Percentiles rank a stretch among this genome's conserved stretches.
Evolutionary conservation across 2,113 vertebrate species (phyloP).

Genomic region (Psittacula cyanocephala): DNA sequence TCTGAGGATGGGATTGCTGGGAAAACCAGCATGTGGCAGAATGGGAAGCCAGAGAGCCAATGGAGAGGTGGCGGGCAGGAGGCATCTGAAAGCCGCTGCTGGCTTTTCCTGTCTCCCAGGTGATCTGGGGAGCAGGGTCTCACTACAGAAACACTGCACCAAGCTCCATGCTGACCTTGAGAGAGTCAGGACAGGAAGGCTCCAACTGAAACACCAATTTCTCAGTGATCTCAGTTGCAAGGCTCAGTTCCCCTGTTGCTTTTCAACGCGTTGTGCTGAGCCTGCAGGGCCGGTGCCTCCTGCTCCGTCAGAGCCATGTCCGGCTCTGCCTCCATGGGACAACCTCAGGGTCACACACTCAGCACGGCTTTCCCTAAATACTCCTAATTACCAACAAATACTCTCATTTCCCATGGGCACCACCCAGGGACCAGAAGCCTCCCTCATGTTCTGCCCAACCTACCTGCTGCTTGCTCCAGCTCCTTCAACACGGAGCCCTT

Average conservation of each 20-base stretch:
- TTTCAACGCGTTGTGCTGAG: not conserved
- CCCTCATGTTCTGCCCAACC: not conserved
- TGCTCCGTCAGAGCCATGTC: not conserved
- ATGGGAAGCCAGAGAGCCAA: not conserved
- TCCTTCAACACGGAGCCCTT: not conserved
- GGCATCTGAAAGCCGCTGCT: not conserved
- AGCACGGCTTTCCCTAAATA: not conserved
- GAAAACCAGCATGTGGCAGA: not conserved
- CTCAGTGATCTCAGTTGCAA: accelerated
- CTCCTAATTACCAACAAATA: not conserved
- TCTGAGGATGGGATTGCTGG: not conserved
- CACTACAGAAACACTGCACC: not conserved
- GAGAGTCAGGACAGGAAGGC: not conserved
- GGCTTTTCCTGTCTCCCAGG: accelerated
- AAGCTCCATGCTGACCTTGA: accelerated
- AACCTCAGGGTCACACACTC: accelerated
- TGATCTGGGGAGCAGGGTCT: not conserved
- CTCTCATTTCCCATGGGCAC: not conserved
- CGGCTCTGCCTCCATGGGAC: not conserved
- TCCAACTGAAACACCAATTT: not conserved
- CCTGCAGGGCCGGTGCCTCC: not conserved
- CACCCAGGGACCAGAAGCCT: not conserved
- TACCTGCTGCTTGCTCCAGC: not conserved
- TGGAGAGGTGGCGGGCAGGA: not conserved
- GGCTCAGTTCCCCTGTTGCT: not conserved